These are phyloP conservation scores for Elegia similella DNA, from an alignment of 2,888 invertebrate genomes.

Conservation along the genomic window DNA sequence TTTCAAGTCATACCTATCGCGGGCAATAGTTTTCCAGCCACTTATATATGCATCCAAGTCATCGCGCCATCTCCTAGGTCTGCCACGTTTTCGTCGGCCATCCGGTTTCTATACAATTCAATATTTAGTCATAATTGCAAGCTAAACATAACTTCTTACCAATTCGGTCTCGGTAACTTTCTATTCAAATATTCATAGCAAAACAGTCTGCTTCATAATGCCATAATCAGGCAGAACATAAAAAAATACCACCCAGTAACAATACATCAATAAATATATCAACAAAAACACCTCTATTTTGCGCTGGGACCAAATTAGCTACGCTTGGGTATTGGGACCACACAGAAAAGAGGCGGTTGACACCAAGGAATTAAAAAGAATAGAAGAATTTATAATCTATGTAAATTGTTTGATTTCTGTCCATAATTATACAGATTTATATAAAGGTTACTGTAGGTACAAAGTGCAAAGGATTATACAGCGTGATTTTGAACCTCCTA, in stretches of 20 bases:
- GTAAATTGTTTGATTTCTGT: background rate
- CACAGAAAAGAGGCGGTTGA: constrained; percentile 31
- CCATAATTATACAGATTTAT: no score
- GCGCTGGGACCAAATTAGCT: constrained; percentile 38
- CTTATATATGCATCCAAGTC: no score
- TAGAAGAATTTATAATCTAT: background rate
- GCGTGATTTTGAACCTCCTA: no score
- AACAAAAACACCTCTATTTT: constrained; percentile 42
- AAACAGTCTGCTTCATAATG: constrained; percentile 21
- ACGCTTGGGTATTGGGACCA: constrained; percentile 44
- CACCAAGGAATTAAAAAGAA: background rate
- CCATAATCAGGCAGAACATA: constrained; percentile 12
- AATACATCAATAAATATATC: constrained; percentile 36
- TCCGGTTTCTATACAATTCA: no score
- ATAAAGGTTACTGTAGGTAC: no score
- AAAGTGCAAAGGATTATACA: no score
- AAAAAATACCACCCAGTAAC: constrained; percentile 40
- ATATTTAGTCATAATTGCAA: background rate
- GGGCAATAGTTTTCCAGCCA: no score
- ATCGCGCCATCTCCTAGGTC: no score
- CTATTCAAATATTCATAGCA: background rate
- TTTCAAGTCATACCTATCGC: no score
- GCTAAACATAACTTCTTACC: background rate
- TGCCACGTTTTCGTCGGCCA: no score
- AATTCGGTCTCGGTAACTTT: background rate